These are phyloP conservation scores for Vulpes vulpes DNA, from an alignment of 2,113 vertebrate species.

Conservation along the genomic window DNA sequence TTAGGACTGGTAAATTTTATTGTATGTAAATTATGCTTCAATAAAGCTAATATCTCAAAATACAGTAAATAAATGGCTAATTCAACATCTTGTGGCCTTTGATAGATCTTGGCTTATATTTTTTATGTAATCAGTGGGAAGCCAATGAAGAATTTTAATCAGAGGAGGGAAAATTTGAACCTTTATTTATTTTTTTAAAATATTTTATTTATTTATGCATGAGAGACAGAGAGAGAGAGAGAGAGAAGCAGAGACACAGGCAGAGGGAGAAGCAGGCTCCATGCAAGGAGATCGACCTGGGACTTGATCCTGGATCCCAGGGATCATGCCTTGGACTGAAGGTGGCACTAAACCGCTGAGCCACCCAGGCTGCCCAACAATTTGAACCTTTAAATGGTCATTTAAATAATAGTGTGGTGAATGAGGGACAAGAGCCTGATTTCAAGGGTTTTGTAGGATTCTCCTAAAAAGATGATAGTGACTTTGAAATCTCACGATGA, in stretches of 20 bases:
- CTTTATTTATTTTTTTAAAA: not conserved
- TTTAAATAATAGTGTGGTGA: not conserved
- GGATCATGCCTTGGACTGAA: too few relatives aligned
- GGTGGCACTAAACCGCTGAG: too few relatives aligned
- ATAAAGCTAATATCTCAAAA: not conserved
- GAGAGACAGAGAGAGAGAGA: too few relatives aligned
- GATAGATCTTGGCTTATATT: not conserved
- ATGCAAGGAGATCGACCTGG: too few relatives aligned
- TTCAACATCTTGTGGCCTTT: not conserved
- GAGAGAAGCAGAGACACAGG: too few relatives aligned
- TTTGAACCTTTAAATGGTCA: not conserved
- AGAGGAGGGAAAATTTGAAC: not conserved
- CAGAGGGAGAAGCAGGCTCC: too few relatives aligned
- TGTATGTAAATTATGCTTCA: not conserved
- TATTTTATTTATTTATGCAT: too few relatives aligned
- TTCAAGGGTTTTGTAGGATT: not conserved
- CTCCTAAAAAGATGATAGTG: not conserved
- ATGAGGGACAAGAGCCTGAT: not conserved
- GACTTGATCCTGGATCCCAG: too few relatives aligned
- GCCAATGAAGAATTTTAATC: not conserved
- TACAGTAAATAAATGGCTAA: not conserved
- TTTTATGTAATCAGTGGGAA: not conserved
- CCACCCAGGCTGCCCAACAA: not conserved
- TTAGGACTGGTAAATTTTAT: not conserved
- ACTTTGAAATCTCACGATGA: not conserved